phyloP scores from a whole-genome alignment of 2,113 vertebrate genomes.

The Nicator chloris region DNA sequence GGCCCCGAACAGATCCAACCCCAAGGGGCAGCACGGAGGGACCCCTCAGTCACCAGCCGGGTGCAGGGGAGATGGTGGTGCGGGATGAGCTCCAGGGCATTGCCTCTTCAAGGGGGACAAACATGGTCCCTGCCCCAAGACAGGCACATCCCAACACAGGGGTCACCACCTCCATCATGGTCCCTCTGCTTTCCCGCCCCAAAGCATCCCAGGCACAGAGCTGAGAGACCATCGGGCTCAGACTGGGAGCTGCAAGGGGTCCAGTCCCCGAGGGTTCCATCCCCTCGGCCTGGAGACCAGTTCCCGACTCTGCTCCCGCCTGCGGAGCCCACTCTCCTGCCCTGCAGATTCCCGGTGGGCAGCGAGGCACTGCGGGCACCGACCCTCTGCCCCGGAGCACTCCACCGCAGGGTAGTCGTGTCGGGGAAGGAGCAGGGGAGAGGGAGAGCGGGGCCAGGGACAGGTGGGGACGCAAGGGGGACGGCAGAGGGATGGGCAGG shows the following conservation, averaged over 20 bases:
- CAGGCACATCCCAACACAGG: not conserved
- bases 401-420: not conserved
- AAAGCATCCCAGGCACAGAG: not conserved
- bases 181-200: not conserved
- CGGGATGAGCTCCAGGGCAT: not conserved
- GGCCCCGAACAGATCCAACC: fast-evolving
- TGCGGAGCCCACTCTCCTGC: not conserved
- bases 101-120: not conserved
- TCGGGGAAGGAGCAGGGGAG: not conserved
- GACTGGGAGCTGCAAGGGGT: not conserved
- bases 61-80: not conserved
- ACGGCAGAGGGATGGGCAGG: not conserved
- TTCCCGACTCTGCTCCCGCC: not conserved
- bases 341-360: not conserved
- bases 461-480: not conserved
- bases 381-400: not conserved
- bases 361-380: not conserved
- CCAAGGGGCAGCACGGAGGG: not conserved
- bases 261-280: not conserved
- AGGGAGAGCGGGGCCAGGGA: not conserved
- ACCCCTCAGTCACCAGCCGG: no score
- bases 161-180: not conserved
- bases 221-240: not conserved
- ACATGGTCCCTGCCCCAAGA: not conserved
- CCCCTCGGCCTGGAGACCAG: not conserved